Evolutionary conservation across 2,888 invertebrate species (phyloP), one percentile per base, ranked within the genome.

Genomic region (Caenorhabditis wallacei): DNA sequence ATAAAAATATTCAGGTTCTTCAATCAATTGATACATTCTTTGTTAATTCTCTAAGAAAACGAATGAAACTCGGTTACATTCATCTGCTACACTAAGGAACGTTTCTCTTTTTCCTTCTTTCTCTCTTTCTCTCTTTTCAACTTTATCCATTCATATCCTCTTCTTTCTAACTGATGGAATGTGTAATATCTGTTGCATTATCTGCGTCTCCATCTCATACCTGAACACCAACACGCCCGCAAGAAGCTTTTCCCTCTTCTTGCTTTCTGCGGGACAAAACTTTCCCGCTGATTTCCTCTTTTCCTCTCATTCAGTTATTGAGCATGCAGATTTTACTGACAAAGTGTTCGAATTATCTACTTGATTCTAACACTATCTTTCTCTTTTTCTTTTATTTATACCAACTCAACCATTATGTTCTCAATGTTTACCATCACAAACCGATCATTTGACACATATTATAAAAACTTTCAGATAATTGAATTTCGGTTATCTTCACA

Each of bases 181-280:
- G 76, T 76, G 76, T 76, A 76, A 76, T 76, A 76, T 76, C 59
- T 76, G 76, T 61, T 37, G 51, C 37, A 18, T 18, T 37, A 61
- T 69, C 76, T 76, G 76, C 61, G 76, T 61, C 68, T 76, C 68
- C 53, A 16, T 37, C 37, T 66, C 66, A 1, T 24, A 76, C 76
- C 76, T 76, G 76, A 76, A 76, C 76, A 76, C 76, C 76, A 68
- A 51, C 76, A 76, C 76, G 56, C 56, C 66, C 66, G 57, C 48
- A 56, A 18, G 75, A 76, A 51, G 76, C 61, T 51, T 76, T 8
- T 64, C 43, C 22, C 26, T 53, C 37, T 30, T 18, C 53, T n/a
- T 63, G 18, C 16, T 43, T 51, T 30, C 74, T 64, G 64, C 64
- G 64, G 72, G 61, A 74, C 26, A 66, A 64, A 64, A 40, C 24